Percentiles rank a stretch among this genome's conserved stretches.
phyloP scores from a whole-genome alignment of 2,888 invertebrate species.

The Trissoscelio sp. region DNA sequence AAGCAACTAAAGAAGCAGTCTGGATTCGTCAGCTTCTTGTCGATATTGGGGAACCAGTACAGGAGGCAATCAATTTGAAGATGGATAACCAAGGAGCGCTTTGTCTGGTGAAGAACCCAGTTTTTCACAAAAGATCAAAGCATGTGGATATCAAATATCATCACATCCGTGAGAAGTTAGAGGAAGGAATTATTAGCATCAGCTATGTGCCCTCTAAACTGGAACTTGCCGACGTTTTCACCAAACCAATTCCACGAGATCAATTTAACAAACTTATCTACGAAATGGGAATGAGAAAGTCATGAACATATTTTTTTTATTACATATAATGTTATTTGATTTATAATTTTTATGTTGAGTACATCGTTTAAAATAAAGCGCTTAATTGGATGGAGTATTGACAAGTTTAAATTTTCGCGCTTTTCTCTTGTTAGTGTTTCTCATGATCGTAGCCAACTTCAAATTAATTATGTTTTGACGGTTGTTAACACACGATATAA shows the following conservation, averaged over 20 bases:
- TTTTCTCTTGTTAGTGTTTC: no score
- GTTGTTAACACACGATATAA: no score
- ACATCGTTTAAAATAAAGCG: no score
- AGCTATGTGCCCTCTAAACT: neutral
- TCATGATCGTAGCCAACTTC: no score
- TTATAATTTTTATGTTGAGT: no score
- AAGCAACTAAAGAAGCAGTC: slow-evolving; percentile 25
- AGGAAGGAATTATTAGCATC: slow-evolving; percentile 8
- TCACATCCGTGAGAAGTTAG: slow-evolving; percentile 38
- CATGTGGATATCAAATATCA: slow-evolving; percentile 50
- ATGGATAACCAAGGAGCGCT: slow-evolving; percentile 42
- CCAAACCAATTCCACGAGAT: slow-evolving; percentile 26
- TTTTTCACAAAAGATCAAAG: slow-evolving; percentile 39
- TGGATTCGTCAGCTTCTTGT: slow-evolving; percentile 23
- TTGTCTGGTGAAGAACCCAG: slow-evolving; percentile 36
- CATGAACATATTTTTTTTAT: no score
- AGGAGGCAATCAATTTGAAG: slow-evolving; percentile 1
- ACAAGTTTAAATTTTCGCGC: no score
- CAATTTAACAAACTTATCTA: slow-evolving; percentile 11
- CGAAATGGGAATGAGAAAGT: slow-evolving; percentile 17
- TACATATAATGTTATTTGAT: no score
- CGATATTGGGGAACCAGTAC: slow-evolving; percentile 16
- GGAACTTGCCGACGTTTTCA: slow-evolving; percentile 30
- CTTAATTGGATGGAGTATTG: no score
- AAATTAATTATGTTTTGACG: no score